phyloP scores from a whole-genome alignment of 2,888 invertebrate species.

The Cabera pusaria region DNA sequence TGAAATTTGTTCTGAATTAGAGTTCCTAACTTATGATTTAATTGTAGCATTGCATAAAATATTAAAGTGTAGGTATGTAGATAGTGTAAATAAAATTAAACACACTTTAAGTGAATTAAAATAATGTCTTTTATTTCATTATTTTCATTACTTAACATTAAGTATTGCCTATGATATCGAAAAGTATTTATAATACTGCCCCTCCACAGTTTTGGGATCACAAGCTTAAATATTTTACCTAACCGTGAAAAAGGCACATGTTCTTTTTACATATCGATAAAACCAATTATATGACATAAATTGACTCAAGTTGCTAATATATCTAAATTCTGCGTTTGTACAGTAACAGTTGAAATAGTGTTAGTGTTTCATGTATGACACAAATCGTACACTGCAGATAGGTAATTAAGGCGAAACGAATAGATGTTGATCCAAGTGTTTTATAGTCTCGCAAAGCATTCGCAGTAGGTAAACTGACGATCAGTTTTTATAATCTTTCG shows the following conservation, averaged over 20 bases:
- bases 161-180: constrained; percentile 57
- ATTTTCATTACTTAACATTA: constrained; percentile 56
- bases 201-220: constrained; percentile 42
- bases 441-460: too few species aligned
- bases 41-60: too few species aligned
- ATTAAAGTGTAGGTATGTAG: constrained; percentile 27
- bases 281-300: constrained; percentile 2
- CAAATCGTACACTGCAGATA: too few species aligned
- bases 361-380: too few species aligned
- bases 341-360: too few species aligned
- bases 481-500: too few species aligned
- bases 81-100: constrained; percentile 55
- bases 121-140: constrained; percentile 82
- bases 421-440: too few species aligned
- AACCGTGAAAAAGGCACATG: constrained; percentile 42
- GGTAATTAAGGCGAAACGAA: too few species aligned
- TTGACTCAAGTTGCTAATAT: constrained; percentile 6
- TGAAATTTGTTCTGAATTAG: too few species aligned
- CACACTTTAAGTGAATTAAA: constrained; percentile 59
- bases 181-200: constrained; percentile 58
- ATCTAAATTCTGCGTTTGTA: constrained; percentile 1
- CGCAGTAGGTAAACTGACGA: too few species aligned
- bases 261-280: constrained; percentile 14
- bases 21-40: too few species aligned
- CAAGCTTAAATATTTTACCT: constrained; percentile 36